phyloP scores from a whole-genome alignment of 2,113 vertebrate genomes.

The Muscicapa adusta region DNA sequence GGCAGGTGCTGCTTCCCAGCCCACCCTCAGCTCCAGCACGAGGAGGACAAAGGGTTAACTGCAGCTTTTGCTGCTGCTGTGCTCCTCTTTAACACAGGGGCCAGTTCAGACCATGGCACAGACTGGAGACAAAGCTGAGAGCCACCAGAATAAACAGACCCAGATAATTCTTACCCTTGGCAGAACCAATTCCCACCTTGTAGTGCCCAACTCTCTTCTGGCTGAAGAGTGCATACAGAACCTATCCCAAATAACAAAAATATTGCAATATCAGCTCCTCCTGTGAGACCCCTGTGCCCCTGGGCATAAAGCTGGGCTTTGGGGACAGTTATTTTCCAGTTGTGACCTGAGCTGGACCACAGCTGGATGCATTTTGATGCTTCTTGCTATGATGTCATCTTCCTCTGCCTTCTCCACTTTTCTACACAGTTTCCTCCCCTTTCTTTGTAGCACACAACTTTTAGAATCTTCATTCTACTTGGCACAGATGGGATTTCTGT shows the following conservation, averaged over 20 bases:
- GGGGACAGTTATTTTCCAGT: background rate
- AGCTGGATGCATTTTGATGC: background rate
- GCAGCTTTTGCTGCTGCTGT: background rate
- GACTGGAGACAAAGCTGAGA: background rate
- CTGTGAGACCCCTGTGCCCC: background rate
- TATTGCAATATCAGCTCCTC: background rate
- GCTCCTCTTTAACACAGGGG: background rate
- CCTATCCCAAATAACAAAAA: background rate
- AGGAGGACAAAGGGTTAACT: background rate
- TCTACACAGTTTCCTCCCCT: background rate
- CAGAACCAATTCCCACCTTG: background rate
- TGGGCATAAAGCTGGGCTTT: background rate
- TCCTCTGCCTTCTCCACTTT: background rate
- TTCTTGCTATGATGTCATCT: background rate
- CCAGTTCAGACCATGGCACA: background rate
- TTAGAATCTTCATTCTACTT: background rate
- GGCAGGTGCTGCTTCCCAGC: background rate
- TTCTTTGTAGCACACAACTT: background rate
- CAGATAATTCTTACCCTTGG: fast-evolving
- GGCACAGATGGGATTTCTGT: background rate
- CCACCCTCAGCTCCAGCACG: background rate
- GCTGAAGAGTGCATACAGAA: fast-evolving
- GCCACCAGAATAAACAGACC: background rate
- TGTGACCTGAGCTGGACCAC: background rate
- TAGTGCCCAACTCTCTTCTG: fast-evolving